These are phyloP conservation scores for Lasioglossum calceatum DNA, from an alignment of 2,888 invertebrate species.

Conservation along the genomic window DNA sequence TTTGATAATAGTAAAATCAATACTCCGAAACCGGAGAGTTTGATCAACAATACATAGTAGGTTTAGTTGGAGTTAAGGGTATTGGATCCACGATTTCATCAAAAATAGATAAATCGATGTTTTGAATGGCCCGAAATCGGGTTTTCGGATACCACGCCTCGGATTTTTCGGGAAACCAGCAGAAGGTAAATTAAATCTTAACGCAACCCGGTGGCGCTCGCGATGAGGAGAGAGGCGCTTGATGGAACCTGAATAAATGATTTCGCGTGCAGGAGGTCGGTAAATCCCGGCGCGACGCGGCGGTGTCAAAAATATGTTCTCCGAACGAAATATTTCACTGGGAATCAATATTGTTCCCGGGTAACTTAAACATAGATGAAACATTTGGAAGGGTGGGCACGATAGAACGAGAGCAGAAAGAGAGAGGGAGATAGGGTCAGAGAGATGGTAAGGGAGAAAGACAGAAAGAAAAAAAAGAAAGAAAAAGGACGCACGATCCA, in stretches of 20 bases:
- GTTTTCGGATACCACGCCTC: neutral
- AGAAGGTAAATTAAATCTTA: neutral
- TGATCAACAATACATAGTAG: no score
- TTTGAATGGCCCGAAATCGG: neutral
- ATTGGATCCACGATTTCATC: neutral
- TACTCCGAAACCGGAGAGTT: no score
- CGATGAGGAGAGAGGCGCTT: neutral
- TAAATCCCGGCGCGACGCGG: conserved; percentile 16
- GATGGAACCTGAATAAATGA: neutral
- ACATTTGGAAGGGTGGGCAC: neutral
- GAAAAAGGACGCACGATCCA: conserved; percentile 19
- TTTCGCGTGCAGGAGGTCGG: neutral
- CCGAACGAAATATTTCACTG: conserved; percentile 36
- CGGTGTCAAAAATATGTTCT: conserved; percentile 3
- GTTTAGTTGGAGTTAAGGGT: neutral
- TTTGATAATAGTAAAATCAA: no score
- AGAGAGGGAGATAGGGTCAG: neutral
- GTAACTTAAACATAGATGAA: conserved; percentile 46
- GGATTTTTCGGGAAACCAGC: neutral
- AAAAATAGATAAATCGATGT: neutral
- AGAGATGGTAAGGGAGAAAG: neutral
- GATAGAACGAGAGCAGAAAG: neutral
- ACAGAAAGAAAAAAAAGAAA: neutral
- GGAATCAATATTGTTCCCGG: conserved; percentile 33
- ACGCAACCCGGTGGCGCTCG: neutral